phyloP scores from a whole-genome alignment of 2,888 invertebrate species.

The Lasius fuliginosus region DNA sequence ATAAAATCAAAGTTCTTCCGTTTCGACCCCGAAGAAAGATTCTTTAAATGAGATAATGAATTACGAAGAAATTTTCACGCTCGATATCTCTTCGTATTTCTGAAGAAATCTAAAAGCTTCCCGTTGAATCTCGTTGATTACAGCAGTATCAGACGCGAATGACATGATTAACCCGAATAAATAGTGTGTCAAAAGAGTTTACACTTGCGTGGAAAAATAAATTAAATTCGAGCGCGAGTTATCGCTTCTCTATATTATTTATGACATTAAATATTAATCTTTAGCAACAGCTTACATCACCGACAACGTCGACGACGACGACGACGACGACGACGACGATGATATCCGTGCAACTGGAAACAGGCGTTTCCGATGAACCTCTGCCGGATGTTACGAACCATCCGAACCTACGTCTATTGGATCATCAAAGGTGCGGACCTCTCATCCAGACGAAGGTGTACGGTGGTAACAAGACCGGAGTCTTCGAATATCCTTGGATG shows the following conservation, averaged over 20 bases:
- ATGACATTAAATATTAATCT: conserved; percentile 16
- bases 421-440: conserved; percentile 88
- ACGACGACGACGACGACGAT: not conserved
- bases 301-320: not conserved
- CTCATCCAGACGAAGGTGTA: conserved; percentile 88
- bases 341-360: not conserved
- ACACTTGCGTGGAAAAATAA: too few species aligned
- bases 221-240: not conserved
- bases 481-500: conserved; percentile 93
- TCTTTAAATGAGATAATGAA: not conserved
- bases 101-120: not conserved
- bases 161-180: not conserved
- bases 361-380: conserved; percentile 6
- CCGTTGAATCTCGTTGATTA: not conserved
- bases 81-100: not conserved
- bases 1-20: not conserved
- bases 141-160: not conserved
- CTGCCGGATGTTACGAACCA: conserved; percentile 85
- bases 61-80: not conserved
- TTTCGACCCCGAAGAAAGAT: not conserved
- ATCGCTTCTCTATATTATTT: not conserved
- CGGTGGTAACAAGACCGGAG: conserved; percentile 88
- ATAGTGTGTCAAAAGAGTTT: too few species aligned
- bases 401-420: conserved; percentile 84
- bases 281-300: not conserved